Percentiles rank a stretch among this genome's conserved stretches.
phyloP scores from a whole-genome alignment of 2,113 vertebrate genomes.

The Gymnarchus niloticus region DNA sequence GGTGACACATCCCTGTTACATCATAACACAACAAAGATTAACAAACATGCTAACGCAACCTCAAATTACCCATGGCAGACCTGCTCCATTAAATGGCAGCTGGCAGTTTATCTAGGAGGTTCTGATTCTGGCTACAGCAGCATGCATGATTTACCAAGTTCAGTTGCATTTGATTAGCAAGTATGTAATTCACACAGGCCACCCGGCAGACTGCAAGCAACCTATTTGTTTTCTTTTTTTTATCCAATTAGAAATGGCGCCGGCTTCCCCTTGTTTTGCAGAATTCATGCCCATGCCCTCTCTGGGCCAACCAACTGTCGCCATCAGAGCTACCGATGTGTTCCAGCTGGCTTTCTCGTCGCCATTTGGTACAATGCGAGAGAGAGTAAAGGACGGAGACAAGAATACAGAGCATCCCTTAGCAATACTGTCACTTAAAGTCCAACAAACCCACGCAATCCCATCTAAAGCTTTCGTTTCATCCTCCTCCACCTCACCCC shows the following conservation, averaged over 20 bases:
- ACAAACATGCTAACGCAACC: neutral
- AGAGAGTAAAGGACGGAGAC: neutral
- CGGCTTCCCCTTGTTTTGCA: neutral
- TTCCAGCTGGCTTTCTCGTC: neutral
- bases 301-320: too few species aligned
- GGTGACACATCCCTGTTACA: neutral
- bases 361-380: neutral
- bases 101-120: neutral
- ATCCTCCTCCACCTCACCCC: too few species aligned
- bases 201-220: neutral
- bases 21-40: neutral
- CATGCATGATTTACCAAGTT: neutral
- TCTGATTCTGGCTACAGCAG: too few species aligned
- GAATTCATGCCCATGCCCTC: neutral
- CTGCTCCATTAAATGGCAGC: neutral
- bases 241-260: neutral
- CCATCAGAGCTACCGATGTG: too few species aligned
- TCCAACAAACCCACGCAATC: too few species aligned
- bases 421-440: too few species aligned
- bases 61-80: neutral
- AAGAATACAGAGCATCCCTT: neutral
- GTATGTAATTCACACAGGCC: neutral
- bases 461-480: too few species aligned
- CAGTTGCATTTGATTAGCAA: neutral
- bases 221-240: neutral